Evolutionary conservation across 2,113 vertebrate genomes (phyloP).

Genomic region (Dromas ardeola): DNA sequence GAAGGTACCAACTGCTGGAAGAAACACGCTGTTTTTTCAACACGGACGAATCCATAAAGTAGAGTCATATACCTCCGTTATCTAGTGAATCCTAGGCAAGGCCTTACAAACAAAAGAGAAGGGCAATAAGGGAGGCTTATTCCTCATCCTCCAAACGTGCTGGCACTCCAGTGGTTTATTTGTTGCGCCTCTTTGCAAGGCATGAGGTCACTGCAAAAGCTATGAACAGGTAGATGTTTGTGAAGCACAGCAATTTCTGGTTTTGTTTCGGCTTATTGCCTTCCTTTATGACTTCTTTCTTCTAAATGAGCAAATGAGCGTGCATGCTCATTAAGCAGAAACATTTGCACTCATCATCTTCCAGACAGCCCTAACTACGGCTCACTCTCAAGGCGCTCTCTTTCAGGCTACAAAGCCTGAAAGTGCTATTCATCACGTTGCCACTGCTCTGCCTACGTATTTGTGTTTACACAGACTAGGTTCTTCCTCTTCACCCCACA

Average conservation of each 20-base stretch:
- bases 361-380: constrained; percentile 6
- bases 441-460: not conserved
- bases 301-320: constrained; percentile 1
- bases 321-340: constrained; percentile 20
- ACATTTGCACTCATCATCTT: not conserved
- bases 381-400: not conserved
- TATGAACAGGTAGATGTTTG: not conserved
- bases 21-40: not conserved
- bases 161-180: not conserved
- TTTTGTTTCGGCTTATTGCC: constrained; percentile 25
- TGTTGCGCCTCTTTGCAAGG: not conserved
- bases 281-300: constrained; percentile 39
- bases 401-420: not conserved
- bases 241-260: not conserved
- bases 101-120: not conserved
- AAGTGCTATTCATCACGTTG: not conserved
- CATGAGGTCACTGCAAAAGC: constrained; percentile 31
- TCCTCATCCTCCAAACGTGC: not conserved
- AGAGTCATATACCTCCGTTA: not conserved
- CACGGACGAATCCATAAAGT: rapidly evolving
- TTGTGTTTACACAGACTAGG: not conserved
- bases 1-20: not conserved
- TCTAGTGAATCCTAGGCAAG: not conserved
- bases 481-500: not conserved
- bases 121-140: not conserved